Conservation (phyloP, 2,797 vertebrate genomes). For the Aythya fuligula region DNA sequence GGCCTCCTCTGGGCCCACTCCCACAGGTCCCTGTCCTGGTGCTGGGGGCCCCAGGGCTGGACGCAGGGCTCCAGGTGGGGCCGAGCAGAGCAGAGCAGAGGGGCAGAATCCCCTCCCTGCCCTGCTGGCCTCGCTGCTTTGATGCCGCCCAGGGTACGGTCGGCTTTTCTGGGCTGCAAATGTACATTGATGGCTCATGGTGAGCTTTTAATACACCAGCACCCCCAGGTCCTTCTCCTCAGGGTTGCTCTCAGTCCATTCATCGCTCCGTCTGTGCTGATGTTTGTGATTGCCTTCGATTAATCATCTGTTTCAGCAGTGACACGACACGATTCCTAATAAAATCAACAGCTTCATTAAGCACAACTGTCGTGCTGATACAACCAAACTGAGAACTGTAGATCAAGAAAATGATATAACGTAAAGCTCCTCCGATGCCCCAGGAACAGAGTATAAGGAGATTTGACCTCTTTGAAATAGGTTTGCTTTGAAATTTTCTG, state of each 20-base stretch:
- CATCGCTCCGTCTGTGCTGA: background rate
- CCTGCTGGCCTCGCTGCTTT: background rate
- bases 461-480: slow-evolving; percentile 9
- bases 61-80: background rate
- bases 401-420: background rate
- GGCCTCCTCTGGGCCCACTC: background rate
- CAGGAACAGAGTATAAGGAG: background rate
- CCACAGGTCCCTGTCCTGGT: background rate
- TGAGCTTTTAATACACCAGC: background rate
- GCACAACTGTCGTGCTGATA: background rate
- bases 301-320: background rate
- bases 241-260: background rate
- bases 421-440: background rate
- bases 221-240: background rate
- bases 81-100: background rate
- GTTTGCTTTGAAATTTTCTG: slow-evolving; percentile 21
- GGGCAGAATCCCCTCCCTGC: background rate
- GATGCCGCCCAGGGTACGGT: background rate
- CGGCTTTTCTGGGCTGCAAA: background rate
- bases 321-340: background rate
- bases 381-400: background rate
- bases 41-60: background rate
- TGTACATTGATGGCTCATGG: accelerated
- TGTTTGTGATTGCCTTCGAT: background rate
- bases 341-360: background rate